Evolutionary conservation across 2,797 vertebrate species (phyloP), one percentile per base, ranked within the genome.

Genomic region (Girardinus metallicus): DNA sequence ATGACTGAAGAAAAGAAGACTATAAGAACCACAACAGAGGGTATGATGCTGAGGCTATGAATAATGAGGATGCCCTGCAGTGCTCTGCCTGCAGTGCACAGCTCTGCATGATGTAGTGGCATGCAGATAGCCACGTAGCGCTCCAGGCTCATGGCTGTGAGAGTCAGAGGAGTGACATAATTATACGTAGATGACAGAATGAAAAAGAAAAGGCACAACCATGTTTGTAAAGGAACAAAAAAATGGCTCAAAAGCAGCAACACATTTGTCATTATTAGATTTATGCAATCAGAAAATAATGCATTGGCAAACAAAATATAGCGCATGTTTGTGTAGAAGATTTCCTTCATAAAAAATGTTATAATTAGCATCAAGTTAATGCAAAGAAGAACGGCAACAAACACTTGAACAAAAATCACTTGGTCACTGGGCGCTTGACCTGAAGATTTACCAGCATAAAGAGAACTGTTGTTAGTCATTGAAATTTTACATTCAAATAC

Each of bases 71-170:
- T 78, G 3, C 66, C 51, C 16, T 79, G 7, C 26, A 89, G 0
- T 8, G 85, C 34, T 0, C 16, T 84, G 71, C 34, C 78, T 10
- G 21, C 44, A 3, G 84, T 79, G 82, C 91, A 91, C 34, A 94
- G 80, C 43, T 89, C 80, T 57, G 71, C 81, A 18, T 95, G 94
- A 0, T 74, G 87, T 75, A 95, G 82, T 16, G 94, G 94, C 88
- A 94, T 81, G 79, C 94, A 94, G 49, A 95, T 88, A 12, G 94
- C 93, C 66, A 93, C 92, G 3, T 92, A 95, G 0, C 95, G 89
- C 80, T 95, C 95, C 82, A 94, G 80, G 7, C 89, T 93, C 94
- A 94, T 94, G 2, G 87, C 89, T 71, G 88, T 92, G 44, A 95
- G 79, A 55, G 90, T 92, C 31, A 94, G 7, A 0, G 91, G 92